These are phyloP conservation scores for Psephotus haematonotus DNA, from an alignment of 2,113 vertebrate species.

Conservation along the genomic window DNA sequence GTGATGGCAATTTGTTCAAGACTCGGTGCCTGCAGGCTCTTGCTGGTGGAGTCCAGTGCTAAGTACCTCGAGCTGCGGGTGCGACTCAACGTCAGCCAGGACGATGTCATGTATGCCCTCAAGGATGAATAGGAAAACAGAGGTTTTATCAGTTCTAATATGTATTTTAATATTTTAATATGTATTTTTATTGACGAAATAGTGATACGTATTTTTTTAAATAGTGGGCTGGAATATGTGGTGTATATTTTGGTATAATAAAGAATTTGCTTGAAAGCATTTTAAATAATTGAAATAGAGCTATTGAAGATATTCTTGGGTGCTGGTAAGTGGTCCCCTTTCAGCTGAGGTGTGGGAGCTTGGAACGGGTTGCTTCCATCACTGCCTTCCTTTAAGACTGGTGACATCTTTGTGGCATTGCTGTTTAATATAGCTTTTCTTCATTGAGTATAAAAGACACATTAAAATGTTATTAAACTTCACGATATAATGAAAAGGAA, in stretches of 20 bases:
- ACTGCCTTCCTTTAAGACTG: background rate
- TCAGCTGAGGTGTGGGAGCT: background rate
- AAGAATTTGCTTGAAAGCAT: background rate
- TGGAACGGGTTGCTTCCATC: background rate
- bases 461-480: background rate
- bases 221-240: background rate
- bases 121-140: constrained; percentile 75
- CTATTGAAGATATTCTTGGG: background rate
- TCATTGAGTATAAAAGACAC: background rate
- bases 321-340: background rate
- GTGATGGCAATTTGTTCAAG: constrained; percentile 81
- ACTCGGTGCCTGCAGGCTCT: constrained; percentile 85
- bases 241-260: constrained; percentile 20
- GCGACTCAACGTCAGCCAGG: constrained; percentile 91
- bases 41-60: constrained; percentile 84
- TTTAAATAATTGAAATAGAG: background rate
- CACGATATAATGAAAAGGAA: background rate
- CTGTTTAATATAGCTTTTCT: background rate
- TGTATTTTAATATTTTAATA: constrained; percentile 4
- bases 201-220: background rate
- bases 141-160: background rate
- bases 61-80: constrained; percentile 85
- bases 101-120: constrained; percentile 87
- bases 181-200: background rate
- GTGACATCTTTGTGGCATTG: background rate